Conservation (phyloP, 2,888 invertebrate species). For the Synergus itoensis region DNA sequence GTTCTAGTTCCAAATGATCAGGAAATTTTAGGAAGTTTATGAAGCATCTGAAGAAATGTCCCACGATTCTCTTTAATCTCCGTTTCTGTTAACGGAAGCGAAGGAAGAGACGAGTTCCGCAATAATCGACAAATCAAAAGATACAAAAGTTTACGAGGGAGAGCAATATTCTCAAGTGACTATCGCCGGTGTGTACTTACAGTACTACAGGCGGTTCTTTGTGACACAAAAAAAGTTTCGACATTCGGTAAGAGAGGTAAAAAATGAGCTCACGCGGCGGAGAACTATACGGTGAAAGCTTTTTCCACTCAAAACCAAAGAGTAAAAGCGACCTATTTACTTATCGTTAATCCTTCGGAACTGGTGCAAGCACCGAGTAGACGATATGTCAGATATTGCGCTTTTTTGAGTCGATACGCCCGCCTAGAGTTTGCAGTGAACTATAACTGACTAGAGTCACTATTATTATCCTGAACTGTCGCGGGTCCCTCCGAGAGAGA, state of each 20-base stretch:
- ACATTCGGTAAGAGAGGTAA: constrained; percentile 20
- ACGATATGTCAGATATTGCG: constrained; percentile 38
- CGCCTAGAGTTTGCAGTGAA: constrained; percentile 18
- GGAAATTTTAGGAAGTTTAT: neutral
- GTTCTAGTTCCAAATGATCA: constrained; percentile 20
- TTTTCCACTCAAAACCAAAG: constrained; percentile 32
- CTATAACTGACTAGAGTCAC: neutral
- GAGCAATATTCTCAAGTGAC: constrained; percentile 1
- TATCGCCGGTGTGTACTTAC: constrained; percentile 6
- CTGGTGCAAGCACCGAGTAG: constrained; percentile 30
- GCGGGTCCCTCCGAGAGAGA: neutral
- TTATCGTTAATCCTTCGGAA: constrained; percentile 45
- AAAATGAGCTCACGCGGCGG: constrained; percentile 34
- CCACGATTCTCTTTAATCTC: constrained; percentile 9
- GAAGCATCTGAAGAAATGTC: neutral
- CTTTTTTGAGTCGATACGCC: constrained; percentile 18
- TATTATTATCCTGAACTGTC: constrained; percentile 14
- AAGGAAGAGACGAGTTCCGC: constrained; percentile 11
- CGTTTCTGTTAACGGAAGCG: neutral
- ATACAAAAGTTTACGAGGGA: constrained; percentile 4
- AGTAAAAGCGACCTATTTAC: constrained; percentile 57
- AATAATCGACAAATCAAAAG: constrained; percentile 16
- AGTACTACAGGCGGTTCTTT: neutral
- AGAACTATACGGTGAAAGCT: constrained; percentile 26
- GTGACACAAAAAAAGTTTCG: constrained; percentile 34